Conservation (phyloP, 1,140 invertebrate species). For the Medauroidea extradentata region DNA sequence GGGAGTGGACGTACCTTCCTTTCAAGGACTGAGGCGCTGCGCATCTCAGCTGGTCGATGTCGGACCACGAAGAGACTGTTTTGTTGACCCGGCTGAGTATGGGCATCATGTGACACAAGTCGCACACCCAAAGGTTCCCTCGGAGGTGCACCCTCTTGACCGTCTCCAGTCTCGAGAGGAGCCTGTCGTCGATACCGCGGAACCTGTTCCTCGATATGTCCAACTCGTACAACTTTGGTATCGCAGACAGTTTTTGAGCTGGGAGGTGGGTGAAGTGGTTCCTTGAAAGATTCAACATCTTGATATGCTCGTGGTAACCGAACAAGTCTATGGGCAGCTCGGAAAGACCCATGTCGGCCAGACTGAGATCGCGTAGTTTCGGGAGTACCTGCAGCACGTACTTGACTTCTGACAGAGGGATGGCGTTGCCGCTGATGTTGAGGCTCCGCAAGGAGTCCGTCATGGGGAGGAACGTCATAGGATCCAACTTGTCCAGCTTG, state of each 20-base stretch:
- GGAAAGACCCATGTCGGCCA: constrained; percentile 50
- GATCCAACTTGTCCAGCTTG: constrained; percentile 60
- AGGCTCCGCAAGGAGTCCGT: constrained; percentile 56
- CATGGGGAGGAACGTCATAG: constrained; percentile 53
- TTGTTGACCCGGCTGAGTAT: constrained; percentile 49
- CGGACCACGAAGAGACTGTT: not conserved
- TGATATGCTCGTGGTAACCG: constrained; percentile 47
- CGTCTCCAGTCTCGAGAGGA: constrained; percentile 50
- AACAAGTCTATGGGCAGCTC: constrained; percentile 50
- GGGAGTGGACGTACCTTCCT: constrained; percentile 45
- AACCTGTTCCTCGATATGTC: constrained; percentile 61
- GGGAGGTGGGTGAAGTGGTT: constrained; percentile 52
- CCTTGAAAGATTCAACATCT: constrained; percentile 52
- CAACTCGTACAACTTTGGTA: constrained; percentile 51
- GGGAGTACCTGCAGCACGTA: constrained; percentile 50
- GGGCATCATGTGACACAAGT: constrained; percentile 55
- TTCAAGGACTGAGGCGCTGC: constrained; percentile 46
- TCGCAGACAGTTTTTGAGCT: constrained; percentile 49
- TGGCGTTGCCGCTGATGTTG: constrained; percentile 61
- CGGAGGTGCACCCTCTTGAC: constrained; percentile 48
- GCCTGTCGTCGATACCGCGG: constrained; percentile 50
- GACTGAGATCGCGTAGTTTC: constrained; percentile 50
- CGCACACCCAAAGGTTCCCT: constrained; percentile 63
- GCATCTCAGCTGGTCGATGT: constrained; percentile 44
- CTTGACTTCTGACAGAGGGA: constrained; percentile 43